These are phyloP conservation scores for Mergus octosetaceus DNA, from an alignment of 2,797 vertebrate genomes.

Conservation along the genomic window DNA sequence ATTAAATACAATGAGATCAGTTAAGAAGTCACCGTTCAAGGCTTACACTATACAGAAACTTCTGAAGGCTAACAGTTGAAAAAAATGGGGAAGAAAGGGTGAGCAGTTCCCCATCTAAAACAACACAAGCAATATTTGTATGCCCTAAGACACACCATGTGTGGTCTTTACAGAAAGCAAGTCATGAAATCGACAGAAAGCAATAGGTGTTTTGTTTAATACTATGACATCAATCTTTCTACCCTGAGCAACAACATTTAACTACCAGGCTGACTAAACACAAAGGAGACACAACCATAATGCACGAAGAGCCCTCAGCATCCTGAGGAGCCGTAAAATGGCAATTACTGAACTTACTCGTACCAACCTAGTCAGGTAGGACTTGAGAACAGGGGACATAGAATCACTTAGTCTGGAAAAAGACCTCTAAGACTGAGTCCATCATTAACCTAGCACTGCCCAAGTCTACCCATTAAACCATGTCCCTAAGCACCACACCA, in stretches of 20 bases:
- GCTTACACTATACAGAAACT: background rate
- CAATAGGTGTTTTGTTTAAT: background rate
- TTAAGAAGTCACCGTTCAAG: background rate
- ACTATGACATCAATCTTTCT: background rate
- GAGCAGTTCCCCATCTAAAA: background rate
- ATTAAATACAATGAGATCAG: background rate
- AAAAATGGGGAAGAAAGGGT: background rate
- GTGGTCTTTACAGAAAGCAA: background rate
- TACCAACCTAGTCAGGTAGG: background rate
- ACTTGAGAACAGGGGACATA: rapidly evolving
- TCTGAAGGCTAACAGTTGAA: background rate
- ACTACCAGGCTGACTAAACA: background rate
- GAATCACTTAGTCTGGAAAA: too few species aligned
- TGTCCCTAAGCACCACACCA: too few species aligned
- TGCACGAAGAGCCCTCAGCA: background rate
- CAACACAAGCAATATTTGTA: background rate
- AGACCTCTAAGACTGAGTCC: too few species aligned
- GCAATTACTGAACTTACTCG: background rate
- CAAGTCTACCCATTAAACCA: too few species aligned
- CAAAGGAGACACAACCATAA: background rate
- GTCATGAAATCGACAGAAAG: background rate
- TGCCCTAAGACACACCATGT: background rate
- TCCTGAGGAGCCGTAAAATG: background rate
- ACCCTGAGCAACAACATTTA: background rate
- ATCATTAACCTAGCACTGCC: too few species aligned